Evolutionary conservation across 92 coral and sea anemone genomes (phyloP).

Genomic region (Bergia puertoricense): DNA sequence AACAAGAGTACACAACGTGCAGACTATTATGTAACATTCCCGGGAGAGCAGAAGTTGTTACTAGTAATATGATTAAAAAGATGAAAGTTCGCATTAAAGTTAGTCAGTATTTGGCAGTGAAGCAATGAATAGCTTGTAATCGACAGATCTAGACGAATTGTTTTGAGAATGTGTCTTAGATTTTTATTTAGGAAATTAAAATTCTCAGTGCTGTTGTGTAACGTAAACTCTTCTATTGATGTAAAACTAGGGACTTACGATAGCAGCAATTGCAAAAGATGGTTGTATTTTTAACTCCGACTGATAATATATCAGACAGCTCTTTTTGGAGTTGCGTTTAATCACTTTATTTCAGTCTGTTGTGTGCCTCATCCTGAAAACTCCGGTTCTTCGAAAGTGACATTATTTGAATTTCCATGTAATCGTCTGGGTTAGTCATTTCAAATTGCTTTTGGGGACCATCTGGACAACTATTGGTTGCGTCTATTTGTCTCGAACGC

Average conservation of each 20-base stretch:
- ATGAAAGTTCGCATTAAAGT: not conserved
- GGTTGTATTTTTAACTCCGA: constrained; percentile 20
- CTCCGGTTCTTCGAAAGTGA: not conserved
- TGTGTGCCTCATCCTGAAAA: not conserved
- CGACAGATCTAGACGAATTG: not conserved
- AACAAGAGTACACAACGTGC: not conserved
- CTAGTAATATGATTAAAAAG: constrained; percentile 1
- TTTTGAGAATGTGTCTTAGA: not conserved
- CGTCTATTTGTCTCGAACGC: too few species aligned
- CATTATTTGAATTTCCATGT: too few species aligned
- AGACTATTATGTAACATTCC: not conserved
- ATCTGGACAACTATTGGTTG: too few species aligned
- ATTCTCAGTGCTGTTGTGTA: not conserved
- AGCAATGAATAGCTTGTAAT: not conserved
- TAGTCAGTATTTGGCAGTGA: not conserved
- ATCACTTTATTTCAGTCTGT: not conserved
- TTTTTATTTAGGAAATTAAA: not conserved
- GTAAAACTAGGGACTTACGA: not conserved
- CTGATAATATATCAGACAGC: constrained; percentile 24
- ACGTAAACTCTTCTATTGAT: not conserved
- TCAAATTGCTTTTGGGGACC: too few species aligned
- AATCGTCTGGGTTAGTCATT: too few species aligned
- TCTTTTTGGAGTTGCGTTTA: not conserved
- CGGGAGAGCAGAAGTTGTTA: not conserved
- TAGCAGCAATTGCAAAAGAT: constrained; percentile 1